Evolutionary conservation across 2,113 vertebrate genomes (phyloP), one percentile per base, ranked within the genome.

Genomic region (Trochalopteron elliotii): DNA sequence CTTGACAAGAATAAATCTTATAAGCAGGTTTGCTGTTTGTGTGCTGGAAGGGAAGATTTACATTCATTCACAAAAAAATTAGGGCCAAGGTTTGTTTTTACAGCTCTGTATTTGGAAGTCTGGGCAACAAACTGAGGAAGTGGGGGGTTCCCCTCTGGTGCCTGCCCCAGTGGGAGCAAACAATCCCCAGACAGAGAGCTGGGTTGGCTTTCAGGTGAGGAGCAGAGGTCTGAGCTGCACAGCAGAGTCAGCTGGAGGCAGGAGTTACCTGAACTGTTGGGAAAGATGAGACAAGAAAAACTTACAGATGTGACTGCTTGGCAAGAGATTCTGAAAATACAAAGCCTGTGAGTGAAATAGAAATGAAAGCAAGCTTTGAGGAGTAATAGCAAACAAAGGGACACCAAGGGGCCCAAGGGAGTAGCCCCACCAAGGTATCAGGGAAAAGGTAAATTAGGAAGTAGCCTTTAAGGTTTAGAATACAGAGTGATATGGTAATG

Each of bases 1-100:
- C 92, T 92, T 94, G 92, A 95, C 83, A 90, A 90, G 30, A 75
- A 90, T 81, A 95, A 96, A 94, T 93, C 90, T 87, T 57, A 30
- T 30, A 89, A 96, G 86, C 64, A 92, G 68, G 64, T 88, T 88
- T 94, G 83, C 86, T 64, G 39, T 56, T 87, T 56, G 60, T 2
- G 0, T 63, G 85, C 61, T 92, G n/a, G 44, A 71, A 78, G 76
- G 45, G 31, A 64, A 55, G 71, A 83, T 93, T 83, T 64, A 81
- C 16, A 0, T 60, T 64, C 88, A 49, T 82, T 77, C 83, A 74
- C 55, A 52, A 61, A 28, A 55, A 12, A 12, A 85, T 56, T 11
- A 70, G 71, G 42, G 28, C 42, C 8, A 2, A 1, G 7, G 55
- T 69, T 91, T 83, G 47, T 76, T 93, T 95, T 75, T 50, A 50